phyloP scores from a whole-genome alignment of 2,797 vertebrate genomes.

The Liasis olivaceus region DNA sequence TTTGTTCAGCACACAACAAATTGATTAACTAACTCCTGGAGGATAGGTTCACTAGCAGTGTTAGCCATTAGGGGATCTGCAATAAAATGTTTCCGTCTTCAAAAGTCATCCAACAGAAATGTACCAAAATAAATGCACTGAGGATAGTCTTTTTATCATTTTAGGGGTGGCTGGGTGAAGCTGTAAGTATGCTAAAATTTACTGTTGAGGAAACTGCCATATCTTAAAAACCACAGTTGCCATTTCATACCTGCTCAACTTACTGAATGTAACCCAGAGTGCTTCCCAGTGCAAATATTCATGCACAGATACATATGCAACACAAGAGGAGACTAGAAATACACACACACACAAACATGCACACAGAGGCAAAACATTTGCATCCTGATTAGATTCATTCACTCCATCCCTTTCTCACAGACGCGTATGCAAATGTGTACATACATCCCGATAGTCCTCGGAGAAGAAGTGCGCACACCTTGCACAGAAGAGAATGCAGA shows the following conservation, averaged over 20 bases:
- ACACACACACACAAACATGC: not conserved
- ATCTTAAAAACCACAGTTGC: not conserved
- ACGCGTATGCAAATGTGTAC: not conserved
- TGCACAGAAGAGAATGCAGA: no score
- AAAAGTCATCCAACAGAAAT: not conserved
- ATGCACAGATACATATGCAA: not conserved
- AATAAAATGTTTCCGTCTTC: not conserved
- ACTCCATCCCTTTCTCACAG: not conserved
- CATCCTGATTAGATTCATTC: not conserved
- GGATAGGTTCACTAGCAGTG: not conserved
- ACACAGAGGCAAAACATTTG: not conserved
- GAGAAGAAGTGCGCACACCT: no score
- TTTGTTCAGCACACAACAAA: not conserved
- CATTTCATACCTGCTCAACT: not conserved
- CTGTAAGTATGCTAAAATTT: not conserved
- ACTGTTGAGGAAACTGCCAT: not conserved
- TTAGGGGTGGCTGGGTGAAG: not conserved
- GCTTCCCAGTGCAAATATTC: not conserved
- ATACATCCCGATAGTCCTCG: not conserved
- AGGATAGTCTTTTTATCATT: not conserved
- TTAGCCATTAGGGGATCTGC: not conserved
- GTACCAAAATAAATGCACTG: not conserved
- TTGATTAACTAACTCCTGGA: not conserved
- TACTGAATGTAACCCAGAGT: not conserved
- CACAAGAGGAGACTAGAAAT: not conserved